Percentiles rank a stretch among this genome's conserved stretches.
Conservation (phyloP, 2,797 vertebrate species). For the Sus cebifrons region DNA sequence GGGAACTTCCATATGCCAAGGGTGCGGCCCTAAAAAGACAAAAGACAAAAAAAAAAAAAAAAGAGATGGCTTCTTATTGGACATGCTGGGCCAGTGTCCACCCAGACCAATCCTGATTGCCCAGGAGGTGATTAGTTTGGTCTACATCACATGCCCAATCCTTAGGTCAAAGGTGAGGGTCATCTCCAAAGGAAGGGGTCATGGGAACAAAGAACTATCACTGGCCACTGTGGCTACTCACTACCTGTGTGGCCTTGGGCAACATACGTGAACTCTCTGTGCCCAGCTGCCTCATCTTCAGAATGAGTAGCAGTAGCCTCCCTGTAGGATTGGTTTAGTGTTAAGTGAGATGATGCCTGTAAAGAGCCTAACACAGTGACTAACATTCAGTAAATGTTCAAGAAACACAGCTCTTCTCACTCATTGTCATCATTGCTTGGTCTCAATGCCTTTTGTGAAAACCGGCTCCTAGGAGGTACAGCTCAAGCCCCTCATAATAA, state of each 20-base stretch:
- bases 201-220: neutral
- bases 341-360: neutral
- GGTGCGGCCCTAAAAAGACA: too few relatives aligned
- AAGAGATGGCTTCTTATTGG: neutral
- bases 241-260: neutral
- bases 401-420: neutral
- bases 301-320: neutral
- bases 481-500: neutral
- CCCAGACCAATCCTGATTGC: neutral
- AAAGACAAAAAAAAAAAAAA: neutral
- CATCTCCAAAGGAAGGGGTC: neutral
- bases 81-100: neutral
- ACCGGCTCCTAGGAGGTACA: neutral
- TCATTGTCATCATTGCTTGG: neutral
- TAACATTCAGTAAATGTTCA: neutral
- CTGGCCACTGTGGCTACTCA: neutral
- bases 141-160: neutral
- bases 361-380: neutral
- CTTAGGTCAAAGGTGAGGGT: neutral
- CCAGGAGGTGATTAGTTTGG: neutral
- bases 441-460: neutral
- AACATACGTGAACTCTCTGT: neutral
- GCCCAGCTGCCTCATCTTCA: neutral
- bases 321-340: neutral
- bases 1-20: too few relatives aligned